phyloP scores from a whole-genome alignment of 1,140 invertebrate genomes.

The Trialeurodes vaporariorum region DNA sequence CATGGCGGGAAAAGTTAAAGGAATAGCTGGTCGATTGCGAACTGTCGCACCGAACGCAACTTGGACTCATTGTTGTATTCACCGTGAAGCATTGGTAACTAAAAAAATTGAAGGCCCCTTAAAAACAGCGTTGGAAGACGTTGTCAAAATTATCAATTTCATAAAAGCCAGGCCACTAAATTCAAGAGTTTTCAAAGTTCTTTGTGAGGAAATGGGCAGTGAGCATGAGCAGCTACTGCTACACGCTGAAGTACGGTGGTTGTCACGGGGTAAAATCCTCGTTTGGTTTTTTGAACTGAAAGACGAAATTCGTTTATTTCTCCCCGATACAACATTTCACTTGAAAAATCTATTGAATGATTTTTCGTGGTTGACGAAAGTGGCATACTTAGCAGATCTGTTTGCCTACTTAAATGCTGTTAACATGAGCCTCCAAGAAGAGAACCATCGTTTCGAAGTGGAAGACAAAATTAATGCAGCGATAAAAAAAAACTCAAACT shows the following conservation, averaged over 20 bases:
- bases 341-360: slow-evolving; percentile 4
- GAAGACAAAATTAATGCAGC: no score
- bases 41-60: slow-evolving; percentile 13
- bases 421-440: slow-evolving; percentile 9
- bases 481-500: no score
- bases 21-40: slow-evolving; percentile 8
- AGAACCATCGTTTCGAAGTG: no score
- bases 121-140: slow-evolving; percentile 15
- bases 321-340: background rate
- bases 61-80: slow-evolving; percentile 19
- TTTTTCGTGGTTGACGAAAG: background rate
- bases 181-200: slow-evolving; percentile 19
- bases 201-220: slow-evolving; percentile 31
- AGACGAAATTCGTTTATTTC: slow-evolving; percentile 20
- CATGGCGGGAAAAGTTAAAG: slow-evolving; percentile 10
- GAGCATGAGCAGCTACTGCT: slow-evolving; percentile 30
- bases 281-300: slow-evolving; percentile 31
- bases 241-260: slow-evolving; percentile 30
- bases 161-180: slow-evolving; percentile 19
- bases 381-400: slow-evolving; percentile 6
- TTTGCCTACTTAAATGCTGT: slow-evolving; percentile 8
- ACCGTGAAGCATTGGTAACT: slow-evolving; percentile 16
- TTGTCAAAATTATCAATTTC: slow-evolving; percentile 20
- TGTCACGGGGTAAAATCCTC: slow-evolving; percentile 32
- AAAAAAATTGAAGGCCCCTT: slow-evolving; percentile 14